Base-by-base conservation (phyloP, 2,797 vertebrate species). In the Pempheris klunzingeri region DNA sequence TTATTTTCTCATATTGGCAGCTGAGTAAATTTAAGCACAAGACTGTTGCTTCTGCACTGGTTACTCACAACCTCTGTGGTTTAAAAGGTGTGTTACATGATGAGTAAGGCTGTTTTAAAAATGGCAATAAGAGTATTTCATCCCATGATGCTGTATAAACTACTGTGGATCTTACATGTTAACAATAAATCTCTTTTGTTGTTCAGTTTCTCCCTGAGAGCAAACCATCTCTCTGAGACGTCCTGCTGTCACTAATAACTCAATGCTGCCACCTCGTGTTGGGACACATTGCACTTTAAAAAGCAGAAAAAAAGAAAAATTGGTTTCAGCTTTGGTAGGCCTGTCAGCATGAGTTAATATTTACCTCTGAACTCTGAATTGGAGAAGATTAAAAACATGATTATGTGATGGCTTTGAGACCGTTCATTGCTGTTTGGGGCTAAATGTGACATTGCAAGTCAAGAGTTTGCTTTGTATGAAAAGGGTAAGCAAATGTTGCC, bases 241-340 rank as follows among this genome's bases (percentile, higher is more conserved):
- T 38, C 44, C 28, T 62, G 74, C 41, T 61, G 49, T 87, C 77
- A 88, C 46, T 54, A 49, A 65, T 88, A 58, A 91, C 92, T 93
- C 92, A 91, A 95, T 94, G 94, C 92, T 90, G 92, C 94, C 95
- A 95, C 85, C 95, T 92, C 86, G 92, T 92, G 94, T 79, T 65
- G 0, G 10, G 0, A 63, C 7, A 49, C 30, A 4, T n/a, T 53
- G 30, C 2, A 18, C 47, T 34, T 39, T 49, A 18, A 60, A 57
- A 44, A 24, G 24, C 54, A 17, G 13, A 28, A 12, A 32, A 26
- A 14, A 57, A 47, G 30, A 13, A 0, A 63, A 53, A 39, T 15
- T 6, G 20, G 12, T 46, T 59, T 38, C 15, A 46, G 30, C 58
- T 64, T 67, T 44, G n/a, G 9, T 11, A 24, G 22, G 15, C 39